A percentile compares a stretch with the other conserved stretches of the same genome.
These are phyloP conservation scores for Hemiprocne comata DNA, from an alignment of 2,113 vertebrate genomes.

Conservation along the genomic window DNA sequence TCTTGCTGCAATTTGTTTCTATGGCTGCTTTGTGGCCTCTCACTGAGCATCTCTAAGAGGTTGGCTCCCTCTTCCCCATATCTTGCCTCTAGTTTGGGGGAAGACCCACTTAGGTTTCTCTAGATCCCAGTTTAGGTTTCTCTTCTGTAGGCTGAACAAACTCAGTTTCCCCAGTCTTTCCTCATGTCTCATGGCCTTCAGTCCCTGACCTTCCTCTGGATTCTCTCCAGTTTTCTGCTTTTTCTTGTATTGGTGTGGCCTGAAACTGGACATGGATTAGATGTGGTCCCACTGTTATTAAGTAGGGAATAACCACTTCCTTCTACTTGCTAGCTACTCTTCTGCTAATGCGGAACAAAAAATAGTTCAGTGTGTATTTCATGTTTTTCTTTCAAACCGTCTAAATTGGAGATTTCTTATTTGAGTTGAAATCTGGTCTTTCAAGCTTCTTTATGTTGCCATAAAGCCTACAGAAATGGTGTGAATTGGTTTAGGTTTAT, in stretches of 20 bases:
- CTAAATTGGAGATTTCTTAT: background rate
- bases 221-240: background rate
- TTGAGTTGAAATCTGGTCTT: background rate
- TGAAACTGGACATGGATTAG: background rate
- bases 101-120: background rate
- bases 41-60: background rate
- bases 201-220: background rate
- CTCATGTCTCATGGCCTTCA: background rate
- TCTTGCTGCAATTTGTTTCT: background rate
- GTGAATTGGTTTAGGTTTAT: background rate
- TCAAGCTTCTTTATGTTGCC: background rate
- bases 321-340: background rate
- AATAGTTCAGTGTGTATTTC: background rate
- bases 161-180: background rate
- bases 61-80: background rate
- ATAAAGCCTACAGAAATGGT: background rate
- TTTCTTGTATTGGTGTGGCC: background rate
- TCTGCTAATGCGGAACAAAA: background rate
- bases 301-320: background rate
- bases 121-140: background rate
- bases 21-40: background rate
- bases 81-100: background rate
- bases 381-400: background rate
- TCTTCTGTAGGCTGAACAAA: background rate
- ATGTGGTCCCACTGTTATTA: background rate